These are phyloP conservation scores for Rhea pennata DNA, from an alignment of 2,113 vertebrate genomes.

Conservation along the genomic window DNA sequence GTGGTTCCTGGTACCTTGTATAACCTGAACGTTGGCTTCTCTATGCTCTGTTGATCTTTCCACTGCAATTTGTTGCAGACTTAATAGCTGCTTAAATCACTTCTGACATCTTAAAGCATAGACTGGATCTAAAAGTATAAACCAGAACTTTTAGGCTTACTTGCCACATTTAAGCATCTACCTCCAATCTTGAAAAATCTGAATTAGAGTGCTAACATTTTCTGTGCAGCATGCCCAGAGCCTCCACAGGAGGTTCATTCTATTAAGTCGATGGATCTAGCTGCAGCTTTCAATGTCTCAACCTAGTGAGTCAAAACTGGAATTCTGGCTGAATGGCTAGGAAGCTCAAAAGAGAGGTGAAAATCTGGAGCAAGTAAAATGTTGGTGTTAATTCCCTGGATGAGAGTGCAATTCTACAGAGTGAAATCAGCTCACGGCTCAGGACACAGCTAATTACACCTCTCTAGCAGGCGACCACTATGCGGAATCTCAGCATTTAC, in stretches of 20 bases:
- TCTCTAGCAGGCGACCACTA: not conserved
- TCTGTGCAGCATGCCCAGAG: not conserved
- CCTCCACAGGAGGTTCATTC: not conserved
- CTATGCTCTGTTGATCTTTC: conserved; percentile 72
- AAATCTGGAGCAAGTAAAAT: not conserved
- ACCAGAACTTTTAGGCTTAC: not conserved
- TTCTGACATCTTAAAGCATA: conserved; percentile 17
- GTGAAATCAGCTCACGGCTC: not conserved
- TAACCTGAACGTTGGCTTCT: conserved; percentile 68
- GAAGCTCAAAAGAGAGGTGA: not conserved
- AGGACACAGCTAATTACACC: not conserved
- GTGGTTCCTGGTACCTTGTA: conserved; percentile 61
- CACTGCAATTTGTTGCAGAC: conserved; percentile 42
- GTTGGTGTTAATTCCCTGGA: not conserved
- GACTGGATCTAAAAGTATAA: not conserved
- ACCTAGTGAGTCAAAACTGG: not conserved
- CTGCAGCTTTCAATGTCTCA: not conserved
- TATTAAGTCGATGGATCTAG: not conserved
- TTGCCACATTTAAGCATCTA: not conserved
- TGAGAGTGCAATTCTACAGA: not conserved
- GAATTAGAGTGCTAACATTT: not conserved
- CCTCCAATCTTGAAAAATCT: not conserved
- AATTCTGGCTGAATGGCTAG: not conserved
- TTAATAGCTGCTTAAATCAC: conserved; percentile 50
- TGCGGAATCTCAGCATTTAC: not conserved